These are phyloP conservation scores for Drosophila arizonae DNA, from an alignment of 1,140 invertebrate species.

Conservation along the genomic window DNA sequence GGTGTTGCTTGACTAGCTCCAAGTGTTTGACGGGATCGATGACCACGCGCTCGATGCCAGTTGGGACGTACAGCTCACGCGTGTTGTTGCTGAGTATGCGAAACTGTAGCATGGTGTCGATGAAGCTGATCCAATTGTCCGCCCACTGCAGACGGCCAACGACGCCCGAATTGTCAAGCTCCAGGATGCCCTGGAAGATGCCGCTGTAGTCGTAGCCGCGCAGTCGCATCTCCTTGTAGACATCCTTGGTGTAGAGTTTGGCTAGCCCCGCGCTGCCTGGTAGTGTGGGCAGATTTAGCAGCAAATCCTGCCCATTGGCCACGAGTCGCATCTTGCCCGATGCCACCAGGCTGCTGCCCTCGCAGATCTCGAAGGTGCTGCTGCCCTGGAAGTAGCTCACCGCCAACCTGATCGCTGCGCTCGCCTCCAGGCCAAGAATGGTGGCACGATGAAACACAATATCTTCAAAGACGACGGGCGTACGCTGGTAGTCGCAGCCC, in stretches of 20 bases:
- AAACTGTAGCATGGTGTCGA: slow-evolving; percentile 98
- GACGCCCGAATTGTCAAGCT: slow-evolving; percentile 86
- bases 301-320: slow-evolving; percentile 85
- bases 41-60: slow-evolving; percentile 90
- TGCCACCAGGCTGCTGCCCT: slow-evolving; percentile 91
- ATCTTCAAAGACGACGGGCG: slow-evolving; percentile 93
- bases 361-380: slow-evolving; percentile 95
- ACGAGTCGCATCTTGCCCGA: slow-evolving; percentile 89
- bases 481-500: slow-evolving; percentile 89
- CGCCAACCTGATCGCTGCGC: slow-evolving; percentile 91
- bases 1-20: slow-evolving; percentile 83
- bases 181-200: slow-evolving; percentile 91
- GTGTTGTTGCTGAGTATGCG: slow-evolving; percentile 90
- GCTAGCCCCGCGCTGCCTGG: slow-evolving; percentile 68
- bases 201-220: slow-evolving; percentile 97
- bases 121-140: slow-evolving; percentile 95
- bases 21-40: slow-evolving; percentile 91
- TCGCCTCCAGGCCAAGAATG: slow-evolving; percentile 88
- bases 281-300: slow-evolving; percentile 82
- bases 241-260: slow-evolving; percentile 86
- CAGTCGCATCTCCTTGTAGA: slow-evolving; percentile 96
- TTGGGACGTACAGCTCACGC: slow-evolving; percentile 92
- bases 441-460: slow-evolving; percentile 95
- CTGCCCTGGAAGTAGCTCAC: slow-evolving; percentile 94
- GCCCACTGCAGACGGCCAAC: slow-evolving; percentile 90